These are phyloP conservation scores for Apus apus DNA, from an alignment of 2,113 vertebrate genomes.

Conservation along the genomic window DNA sequence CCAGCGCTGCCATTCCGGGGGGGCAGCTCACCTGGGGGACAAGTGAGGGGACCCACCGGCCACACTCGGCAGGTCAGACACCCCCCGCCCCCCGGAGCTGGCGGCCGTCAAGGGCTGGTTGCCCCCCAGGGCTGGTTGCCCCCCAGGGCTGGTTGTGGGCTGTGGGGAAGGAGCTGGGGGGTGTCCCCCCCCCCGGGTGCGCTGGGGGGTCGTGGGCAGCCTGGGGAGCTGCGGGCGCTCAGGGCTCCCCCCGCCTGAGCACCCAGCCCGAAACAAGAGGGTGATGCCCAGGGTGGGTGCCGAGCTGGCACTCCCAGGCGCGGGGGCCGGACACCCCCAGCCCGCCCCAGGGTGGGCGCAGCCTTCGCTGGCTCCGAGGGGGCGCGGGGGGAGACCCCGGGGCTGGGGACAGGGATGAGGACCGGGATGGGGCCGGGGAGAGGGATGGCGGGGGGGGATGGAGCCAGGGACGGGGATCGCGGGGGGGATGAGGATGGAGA, in stretches of 20 bases:
- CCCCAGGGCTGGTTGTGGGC: rapidly evolving
- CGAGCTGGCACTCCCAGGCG: background rate
- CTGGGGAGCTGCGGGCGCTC: background rate
- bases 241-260: background rate
- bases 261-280: background rate
- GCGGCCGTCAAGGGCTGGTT: too few species aligned
- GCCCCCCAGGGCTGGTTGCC: background rate
- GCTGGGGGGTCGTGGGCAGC: rapidly evolving
- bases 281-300: background rate
- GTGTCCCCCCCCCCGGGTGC: background rate
- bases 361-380: background rate
- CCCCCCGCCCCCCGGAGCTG: too few species aligned
- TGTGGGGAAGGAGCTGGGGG: background rate
- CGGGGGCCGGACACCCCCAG: background rate
- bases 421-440: too few species aligned
- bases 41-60: rapidly evolving
- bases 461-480: background rate
- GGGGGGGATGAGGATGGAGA: too few species aligned
- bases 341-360: background rate
- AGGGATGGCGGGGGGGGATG: too few species aligned
- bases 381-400: background rate
- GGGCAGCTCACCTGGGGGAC: rapidly evolving
- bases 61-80: rapidly evolving
- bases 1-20: rapidly evolving
- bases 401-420: background rate